phyloP scores from a whole-genome alignment of 2,113 vertebrate species.

The Pavo muticus region DNA sequence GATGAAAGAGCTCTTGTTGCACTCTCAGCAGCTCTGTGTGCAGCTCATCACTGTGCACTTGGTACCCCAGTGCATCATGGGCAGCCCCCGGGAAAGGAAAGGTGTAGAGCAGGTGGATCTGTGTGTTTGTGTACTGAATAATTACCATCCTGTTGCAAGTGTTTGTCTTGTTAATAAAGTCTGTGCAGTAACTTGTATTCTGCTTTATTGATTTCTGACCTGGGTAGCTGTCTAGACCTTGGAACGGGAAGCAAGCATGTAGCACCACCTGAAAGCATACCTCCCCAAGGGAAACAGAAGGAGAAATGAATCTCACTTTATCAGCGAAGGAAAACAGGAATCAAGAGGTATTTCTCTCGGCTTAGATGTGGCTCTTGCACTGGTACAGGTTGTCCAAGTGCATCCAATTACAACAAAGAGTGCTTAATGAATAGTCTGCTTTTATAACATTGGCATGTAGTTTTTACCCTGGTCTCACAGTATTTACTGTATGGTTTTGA shows the following conservation, averaged over 20 bases:
- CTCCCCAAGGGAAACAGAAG: background rate
- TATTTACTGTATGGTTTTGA: background rate
- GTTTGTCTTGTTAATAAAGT: background rate
- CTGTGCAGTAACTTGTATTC: background rate
- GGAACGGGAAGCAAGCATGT: background rate
- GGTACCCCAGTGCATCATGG: background rate
- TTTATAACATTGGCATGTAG: background rate
- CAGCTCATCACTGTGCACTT: background rate
- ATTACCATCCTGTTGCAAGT: background rate
- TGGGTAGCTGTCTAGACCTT: background rate
- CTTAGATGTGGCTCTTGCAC: background rate
- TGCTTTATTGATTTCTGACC: background rate
- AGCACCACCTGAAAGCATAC: background rate
- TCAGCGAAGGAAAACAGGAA: background rate
- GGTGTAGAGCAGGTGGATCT: background rate
- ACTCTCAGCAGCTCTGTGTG: background rate
- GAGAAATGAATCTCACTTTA: background rate
- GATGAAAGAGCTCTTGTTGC: background rate
- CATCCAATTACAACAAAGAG: background rate
- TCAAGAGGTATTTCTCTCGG: background rate
- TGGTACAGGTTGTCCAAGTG: background rate
- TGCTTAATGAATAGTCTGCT: background rate
- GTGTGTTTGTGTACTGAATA: background rate
- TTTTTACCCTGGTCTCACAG: background rate
- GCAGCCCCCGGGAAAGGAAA: background rate